A percentile compares a stretch with the other conserved stretches of the same genome.
Evolutionary conservation across 2,888 invertebrate species (phyloP).

Genomic region (Brachyptera risi): DNA sequence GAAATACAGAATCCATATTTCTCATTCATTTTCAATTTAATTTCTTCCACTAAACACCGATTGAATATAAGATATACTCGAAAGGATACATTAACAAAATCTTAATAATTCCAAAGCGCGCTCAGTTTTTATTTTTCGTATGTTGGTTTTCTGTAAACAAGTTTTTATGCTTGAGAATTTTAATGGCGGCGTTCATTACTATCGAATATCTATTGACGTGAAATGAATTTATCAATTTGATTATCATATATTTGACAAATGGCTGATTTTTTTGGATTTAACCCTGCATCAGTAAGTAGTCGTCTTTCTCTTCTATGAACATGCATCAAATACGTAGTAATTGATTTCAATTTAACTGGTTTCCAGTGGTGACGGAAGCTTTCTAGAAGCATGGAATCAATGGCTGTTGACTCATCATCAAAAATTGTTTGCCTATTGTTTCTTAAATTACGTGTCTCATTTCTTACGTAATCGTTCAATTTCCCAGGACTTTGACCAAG

Average conservation of each 20-base stretch:
- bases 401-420: not conserved
- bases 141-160: no score
- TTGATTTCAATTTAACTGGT: no score
- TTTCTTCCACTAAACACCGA: no score
- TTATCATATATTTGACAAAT: conserved; percentile 56
- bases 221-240: conserved; percentile 65
- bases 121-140: no score
- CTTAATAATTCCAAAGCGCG: no score
- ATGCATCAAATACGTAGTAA: no score
- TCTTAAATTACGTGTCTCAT: not conserved
- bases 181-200: not conserved
- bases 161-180: no score
- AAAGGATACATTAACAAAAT: no score
- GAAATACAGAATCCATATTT: no score
- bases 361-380: not conserved
- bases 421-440: no score
- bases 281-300: conserved; percentile 71
- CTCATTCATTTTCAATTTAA: no score
- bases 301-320: conserved; percentile 14
- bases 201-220: conserved; percentile 39
- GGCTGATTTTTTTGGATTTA: conserved; percentile 87
- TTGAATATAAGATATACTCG: no score
- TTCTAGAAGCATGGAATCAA: not conserved
- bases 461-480: not conserved
- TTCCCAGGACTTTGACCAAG: conserved; percentile 31